Conservation (phyloP, 2,888 invertebrate species). For the Psylliodes chrysocephalus region DNA sequence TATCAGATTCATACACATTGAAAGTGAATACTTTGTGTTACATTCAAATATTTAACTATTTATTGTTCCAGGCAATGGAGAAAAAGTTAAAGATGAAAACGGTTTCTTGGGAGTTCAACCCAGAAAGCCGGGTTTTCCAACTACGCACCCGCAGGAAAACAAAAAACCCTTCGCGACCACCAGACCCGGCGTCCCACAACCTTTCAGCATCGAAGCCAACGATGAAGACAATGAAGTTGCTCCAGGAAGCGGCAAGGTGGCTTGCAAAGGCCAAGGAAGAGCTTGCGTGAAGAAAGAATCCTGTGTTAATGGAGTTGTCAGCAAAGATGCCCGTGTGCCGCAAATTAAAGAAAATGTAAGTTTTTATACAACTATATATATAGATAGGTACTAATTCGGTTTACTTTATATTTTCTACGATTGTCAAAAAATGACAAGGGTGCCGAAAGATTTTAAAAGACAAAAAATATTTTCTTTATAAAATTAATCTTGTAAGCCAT, state of each 20-base stretch:
- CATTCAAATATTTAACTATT: neutral
- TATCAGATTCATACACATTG: neutral
- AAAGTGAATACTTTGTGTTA: neutral
- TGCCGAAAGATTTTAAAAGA: too few relatives aligned
- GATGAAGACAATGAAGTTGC: slow-evolving; percentile 25
- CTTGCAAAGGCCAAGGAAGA: slow-evolving; percentile 70
- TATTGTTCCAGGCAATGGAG: slow-evolving; percentile 53
- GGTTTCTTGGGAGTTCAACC: slow-evolving; percentile 62
- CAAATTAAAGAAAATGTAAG: slow-evolving; percentile 69
- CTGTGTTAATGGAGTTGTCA: slow-evolving; percentile 72
- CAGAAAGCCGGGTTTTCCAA: slow-evolving; percentile 48
- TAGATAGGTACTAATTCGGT: too few relatives aligned
- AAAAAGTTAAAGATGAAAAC: slow-evolving; percentile 53
- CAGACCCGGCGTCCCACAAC: slow-evolving; percentile 35
- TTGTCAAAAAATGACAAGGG: too few relatives aligned
- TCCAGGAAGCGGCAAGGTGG: slow-evolving; percentile 12
- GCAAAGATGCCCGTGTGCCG: slow-evolving; percentile 64
- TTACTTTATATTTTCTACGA: too few relatives aligned
- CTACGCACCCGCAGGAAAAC: slow-evolving; percentile 43
- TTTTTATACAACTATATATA: too few relatives aligned
- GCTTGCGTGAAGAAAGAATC: slow-evolving; percentile 71
- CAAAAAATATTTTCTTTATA: too few relatives aligned
- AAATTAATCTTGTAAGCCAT: too few relatives aligned
- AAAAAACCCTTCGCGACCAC: slow-evolving; percentile 41
- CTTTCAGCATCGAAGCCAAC: slow-evolving; percentile 42